phyloP scores from a whole-genome alignment of 2,113 vertebrate genomes.

The Hypanus sabinus region DNA sequence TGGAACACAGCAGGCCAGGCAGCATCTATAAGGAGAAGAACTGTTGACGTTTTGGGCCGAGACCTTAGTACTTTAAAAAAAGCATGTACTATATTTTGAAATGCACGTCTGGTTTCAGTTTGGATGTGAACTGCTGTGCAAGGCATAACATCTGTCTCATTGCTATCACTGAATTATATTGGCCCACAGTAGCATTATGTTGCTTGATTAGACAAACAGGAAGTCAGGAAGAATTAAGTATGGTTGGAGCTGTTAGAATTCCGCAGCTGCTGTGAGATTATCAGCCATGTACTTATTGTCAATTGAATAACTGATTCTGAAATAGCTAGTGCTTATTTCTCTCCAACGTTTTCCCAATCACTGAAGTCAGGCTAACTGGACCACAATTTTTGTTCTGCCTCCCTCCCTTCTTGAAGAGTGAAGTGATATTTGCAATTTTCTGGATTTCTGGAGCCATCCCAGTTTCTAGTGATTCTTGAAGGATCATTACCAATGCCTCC shows the following conservation, averaged over 20 bases:
- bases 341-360: no score
- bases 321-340: not conserved
- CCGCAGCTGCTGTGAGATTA: not conserved
- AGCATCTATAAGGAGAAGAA: no score
- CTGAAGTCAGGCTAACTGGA: no score
- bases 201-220: not conserved
- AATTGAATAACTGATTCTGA: not conserved
- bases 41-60: no score
- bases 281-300: not conserved
- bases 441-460: no score
- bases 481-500: no score
- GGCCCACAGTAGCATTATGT: not conserved
- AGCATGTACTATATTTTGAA: not conserved
- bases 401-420: no score
- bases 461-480: no score
- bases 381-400: no score
- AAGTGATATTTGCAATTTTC: no score
- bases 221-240: not conserved
- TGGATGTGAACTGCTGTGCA: not conserved
- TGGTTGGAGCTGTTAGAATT: not conserved
- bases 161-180: not conserved
- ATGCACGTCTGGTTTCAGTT: not conserved
- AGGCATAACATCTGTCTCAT: not conserved
- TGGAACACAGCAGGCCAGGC: no score
- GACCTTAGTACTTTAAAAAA: not conserved